phyloP scores from a whole-genome alignment of 2,113 vertebrate species.

The Cynocephalus volans region DNA sequence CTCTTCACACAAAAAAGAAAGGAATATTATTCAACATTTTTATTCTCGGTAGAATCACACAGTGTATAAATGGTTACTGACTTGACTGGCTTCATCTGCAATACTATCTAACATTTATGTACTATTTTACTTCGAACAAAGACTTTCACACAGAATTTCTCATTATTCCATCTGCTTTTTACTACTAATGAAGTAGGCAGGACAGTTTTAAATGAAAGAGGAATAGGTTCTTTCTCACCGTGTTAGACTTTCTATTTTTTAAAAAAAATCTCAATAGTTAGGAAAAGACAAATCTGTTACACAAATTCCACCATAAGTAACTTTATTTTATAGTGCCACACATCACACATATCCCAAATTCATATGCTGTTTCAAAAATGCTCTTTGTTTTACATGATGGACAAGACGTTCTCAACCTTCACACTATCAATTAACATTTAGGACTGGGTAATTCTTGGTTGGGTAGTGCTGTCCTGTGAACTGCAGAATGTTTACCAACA shows the following conservation, averaged over 20 bases:
- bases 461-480: not conserved
- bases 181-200: not conserved
- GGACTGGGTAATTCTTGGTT: not conserved
- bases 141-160: not conserved
- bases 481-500: not conserved
- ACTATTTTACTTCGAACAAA: slow-evolving; percentile 18
- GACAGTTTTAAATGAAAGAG: not conserved
- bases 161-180: not conserved
- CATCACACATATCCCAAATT: not conserved
- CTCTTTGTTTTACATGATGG: not conserved
- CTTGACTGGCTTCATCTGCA: not conserved
- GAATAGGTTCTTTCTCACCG: not conserved
- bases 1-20: not conserved
- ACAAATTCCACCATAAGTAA: not conserved
- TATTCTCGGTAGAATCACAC: not conserved
- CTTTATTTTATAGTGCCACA: not conserved
- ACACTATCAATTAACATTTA: not conserved
- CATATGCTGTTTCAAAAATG: not conserved
- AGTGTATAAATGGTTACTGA: not conserved
- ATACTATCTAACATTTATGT: not conserved
- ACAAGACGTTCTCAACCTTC: not conserved
- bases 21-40: not conserved
- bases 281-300: not conserved
- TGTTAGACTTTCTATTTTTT: not conserved
- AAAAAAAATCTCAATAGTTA: not conserved